phyloP scores from a whole-genome alignment of 2,113 vertebrate species.

The Eudorcas thomsonii region DNA sequence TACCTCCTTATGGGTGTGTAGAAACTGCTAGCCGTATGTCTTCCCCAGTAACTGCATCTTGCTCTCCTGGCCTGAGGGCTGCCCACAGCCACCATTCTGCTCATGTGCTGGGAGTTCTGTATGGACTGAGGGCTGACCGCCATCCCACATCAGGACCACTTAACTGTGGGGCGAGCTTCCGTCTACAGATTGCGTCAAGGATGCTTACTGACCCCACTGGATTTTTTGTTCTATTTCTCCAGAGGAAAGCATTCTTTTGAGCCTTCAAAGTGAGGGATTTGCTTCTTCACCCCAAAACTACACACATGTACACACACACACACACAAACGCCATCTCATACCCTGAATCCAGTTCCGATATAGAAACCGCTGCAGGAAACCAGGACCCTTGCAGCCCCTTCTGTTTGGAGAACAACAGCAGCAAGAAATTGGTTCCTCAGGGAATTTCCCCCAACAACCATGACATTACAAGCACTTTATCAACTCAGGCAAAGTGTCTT shows the following conservation, averaged over 20 bases:
- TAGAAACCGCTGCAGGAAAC: background rate
- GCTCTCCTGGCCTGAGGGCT: background rate
- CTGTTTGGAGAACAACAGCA: background rate
- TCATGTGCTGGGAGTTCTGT: background rate
- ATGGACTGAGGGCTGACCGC: background rate
- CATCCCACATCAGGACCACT: background rate
- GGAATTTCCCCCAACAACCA: slow-evolving; percentile 45
- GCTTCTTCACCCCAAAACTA: slow-evolving; percentile 13
- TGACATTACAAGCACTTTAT: slow-evolving; percentile 51
- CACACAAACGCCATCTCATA: background rate
- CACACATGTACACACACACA: background rate
- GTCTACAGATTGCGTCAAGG: background rate
- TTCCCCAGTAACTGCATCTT: background rate
- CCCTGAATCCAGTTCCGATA: background rate
- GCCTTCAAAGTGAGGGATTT: background rate
- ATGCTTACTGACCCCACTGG: background rate
- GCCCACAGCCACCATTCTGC: background rate
- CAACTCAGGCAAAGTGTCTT: slow-evolving; percentile 62
- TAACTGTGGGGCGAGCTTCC: background rate
- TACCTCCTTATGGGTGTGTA: background rate
- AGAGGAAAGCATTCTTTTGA: background rate
- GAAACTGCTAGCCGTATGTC: slow-evolving; percentile 2
- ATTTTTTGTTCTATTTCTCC: background rate
- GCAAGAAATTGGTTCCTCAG: background rate
- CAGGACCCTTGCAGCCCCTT: background rate